These are phyloP conservation scores for Pterocles orientalis DNA, from an alignment of 2,113 vertebrate genomes.

Conservation along the genomic window DNA sequence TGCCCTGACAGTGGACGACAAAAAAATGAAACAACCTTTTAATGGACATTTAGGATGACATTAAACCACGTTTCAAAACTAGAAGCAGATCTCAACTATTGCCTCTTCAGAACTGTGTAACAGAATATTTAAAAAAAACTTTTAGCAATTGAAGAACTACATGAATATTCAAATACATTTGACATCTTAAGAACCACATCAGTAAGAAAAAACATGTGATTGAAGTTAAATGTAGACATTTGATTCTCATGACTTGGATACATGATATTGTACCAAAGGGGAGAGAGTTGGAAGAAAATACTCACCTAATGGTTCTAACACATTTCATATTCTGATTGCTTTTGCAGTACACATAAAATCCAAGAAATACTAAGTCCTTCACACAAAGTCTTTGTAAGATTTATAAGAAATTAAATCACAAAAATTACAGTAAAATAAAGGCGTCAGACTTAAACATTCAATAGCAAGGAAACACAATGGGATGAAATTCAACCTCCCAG, in stretches of 20 bases:
- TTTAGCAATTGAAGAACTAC: neutral
- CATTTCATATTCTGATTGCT: constrained; percentile 75
- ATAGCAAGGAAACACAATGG: neutral
- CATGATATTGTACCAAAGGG: constrained; percentile 70
- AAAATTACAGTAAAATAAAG: neutral
- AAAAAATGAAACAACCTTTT: neutral
- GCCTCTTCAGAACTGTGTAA: neutral
- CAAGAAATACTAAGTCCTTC: neutral
- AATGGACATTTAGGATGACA: neutral
- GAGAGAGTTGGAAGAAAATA: constrained; percentile 30
- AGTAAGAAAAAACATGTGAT: neutral
- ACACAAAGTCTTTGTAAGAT: neutral
- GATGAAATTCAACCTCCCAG: neutral
- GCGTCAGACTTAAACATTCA: neutral
- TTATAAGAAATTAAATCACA: neutral
- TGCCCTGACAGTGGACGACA: neutral
- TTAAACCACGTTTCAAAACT: neutral
- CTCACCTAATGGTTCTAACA: constrained; percentile 84
- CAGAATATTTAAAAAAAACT: accelerated
- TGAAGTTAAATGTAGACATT: constrained; percentile 65
- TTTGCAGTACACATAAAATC: constrained; percentile 46
- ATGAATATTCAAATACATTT: neutral
- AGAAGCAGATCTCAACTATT: neutral
- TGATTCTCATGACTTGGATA: constrained; percentile 77
- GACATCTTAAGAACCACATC: neutral